Base-by-base conservation (phyloP, 2,888 invertebrate species). In the Idaea straminata region DNA sequence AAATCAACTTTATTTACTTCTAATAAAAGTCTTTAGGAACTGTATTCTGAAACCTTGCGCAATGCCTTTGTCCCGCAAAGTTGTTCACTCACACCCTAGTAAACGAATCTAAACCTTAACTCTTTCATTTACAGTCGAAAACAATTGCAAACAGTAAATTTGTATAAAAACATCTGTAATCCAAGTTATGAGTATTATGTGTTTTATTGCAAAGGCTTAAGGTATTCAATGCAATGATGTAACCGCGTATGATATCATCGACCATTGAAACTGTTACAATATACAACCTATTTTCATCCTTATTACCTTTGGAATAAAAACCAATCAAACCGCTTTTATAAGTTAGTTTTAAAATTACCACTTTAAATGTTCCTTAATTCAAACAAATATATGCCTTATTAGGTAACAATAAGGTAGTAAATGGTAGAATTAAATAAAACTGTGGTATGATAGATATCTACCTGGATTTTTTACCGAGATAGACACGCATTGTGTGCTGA, bases 401-500 rank as follows among this genome's bases (percentile, higher is more conserved):
- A 0, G 0, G 0, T 57, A 5, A 0, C 0, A 0, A 6, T 70
- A 72, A 68, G 68, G 61, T 60, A 64, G 64, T 66, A 64, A 62
- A 62, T 34, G 58, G 34, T 7, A 68, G 62, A 61, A 57, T 66
- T 63, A 58, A 64, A 59, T 35, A 57, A n/a, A 36, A 69, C 70
- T 66, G 71, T 69, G 71, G 68, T 77, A 69, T 74, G 74, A 74
- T 71, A 76, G 70, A 73, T 74, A 78, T 76, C 77, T 81, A 81
- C 82, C 81, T 84, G 80, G 75, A 75, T 77, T 82, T 83, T 78
- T 84, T 83, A 79, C 72, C 65, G 70, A 69, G 78, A 81, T 75
- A 80, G 76, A 73, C 76, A 71, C 72, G 74, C 76, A 77, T 79
- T 82, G 82, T 80, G 82, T 81, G 75, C 76, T 77, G 73, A 72